phyloP scores from a whole-genome alignment of 2,888 invertebrate genomes.

The Boloria euphrosyne region DNA sequence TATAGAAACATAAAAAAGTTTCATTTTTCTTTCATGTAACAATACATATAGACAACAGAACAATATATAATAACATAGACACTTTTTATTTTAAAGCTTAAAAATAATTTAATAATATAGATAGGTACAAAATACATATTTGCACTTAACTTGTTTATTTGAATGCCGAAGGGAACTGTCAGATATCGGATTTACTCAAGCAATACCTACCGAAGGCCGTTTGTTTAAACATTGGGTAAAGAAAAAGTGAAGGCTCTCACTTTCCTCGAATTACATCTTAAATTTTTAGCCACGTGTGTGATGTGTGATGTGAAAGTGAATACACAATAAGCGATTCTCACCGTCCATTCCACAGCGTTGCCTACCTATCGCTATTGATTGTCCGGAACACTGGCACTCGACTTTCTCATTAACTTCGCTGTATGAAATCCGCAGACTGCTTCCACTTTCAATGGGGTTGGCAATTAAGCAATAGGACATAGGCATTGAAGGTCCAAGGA shows the following conservation, averaged over 20 bases:
- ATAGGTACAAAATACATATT: conserved; percentile 39
- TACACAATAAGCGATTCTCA: conserved; percentile 57
- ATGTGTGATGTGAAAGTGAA: conserved; percentile 69
- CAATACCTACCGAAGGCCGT: conserved; percentile 31
- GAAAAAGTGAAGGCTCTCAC: conserved; percentile 75
- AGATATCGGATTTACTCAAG: conserved; percentile 30
- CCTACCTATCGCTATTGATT: conserved; percentile 54
- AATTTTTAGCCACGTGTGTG: conserved; percentile 58
- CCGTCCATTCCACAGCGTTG: conserved; percentile 51
- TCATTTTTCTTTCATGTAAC: too few species aligned
- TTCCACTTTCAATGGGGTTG: conserved; percentile 8
- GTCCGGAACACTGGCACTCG: conserved; percentile 40
- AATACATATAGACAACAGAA: too few species aligned
- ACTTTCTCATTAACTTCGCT: conserved; percentile 55
- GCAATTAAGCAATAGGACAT: conserved; percentile 9
- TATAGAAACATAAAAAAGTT: too few species aligned
- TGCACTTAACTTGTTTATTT: conserved; percentile 52
- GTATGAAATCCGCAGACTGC: conserved; percentile 36
- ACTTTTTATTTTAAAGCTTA: too few species aligned
- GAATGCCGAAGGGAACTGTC: conserved; percentile 31
- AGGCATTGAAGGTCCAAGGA: background rate
- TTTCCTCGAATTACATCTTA: conserved; percentile 67
- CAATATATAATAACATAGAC: too few species aligned
- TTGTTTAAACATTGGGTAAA: conserved; percentile 62
- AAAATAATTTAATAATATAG: too few species aligned